Conservation (phyloP, 2,797 vertebrate genomes). For the Cetoscarus ocellatus region DNA sequence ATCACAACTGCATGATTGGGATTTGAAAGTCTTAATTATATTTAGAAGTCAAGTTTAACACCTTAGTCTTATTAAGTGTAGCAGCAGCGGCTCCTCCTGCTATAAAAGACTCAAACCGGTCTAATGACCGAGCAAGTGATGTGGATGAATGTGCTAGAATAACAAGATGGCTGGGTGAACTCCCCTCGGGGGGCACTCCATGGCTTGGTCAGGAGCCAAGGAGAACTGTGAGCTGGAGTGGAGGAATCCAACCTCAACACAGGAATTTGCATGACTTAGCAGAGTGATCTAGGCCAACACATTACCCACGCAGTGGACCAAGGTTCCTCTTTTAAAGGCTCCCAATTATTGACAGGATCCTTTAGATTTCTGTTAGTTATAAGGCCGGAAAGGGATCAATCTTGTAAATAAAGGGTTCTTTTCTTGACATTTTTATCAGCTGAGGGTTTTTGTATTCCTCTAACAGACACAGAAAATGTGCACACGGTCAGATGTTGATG, state of each 20-base stretch:
- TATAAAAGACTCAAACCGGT: slow-evolving; percentile 48
- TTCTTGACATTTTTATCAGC: background rate
- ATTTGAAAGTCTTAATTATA: slow-evolving; percentile 7
- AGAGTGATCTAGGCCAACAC: slow-evolving; percentile 60
- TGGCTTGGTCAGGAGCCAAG: slow-evolving; percentile 72
- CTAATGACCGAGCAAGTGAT: slow-evolving; percentile 72
- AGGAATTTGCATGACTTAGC: slow-evolving; percentile 78
- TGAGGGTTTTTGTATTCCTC: slow-evolving; percentile 1
- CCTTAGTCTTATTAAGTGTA: slow-evolving; percentile 28
- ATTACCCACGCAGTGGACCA: slow-evolving; percentile 51
- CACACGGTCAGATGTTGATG: slow-evolving; percentile 30
- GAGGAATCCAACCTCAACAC: slow-evolving; percentile 77
- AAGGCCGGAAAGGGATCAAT: background rate
- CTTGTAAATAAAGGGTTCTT: background rate
- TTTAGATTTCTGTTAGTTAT: background rate
- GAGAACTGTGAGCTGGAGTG: slow-evolving; percentile 68
- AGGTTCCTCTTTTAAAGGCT: slow-evolving; percentile 48
- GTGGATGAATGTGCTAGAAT: slow-evolving; percentile 79
- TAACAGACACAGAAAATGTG: slow-evolving; percentile 17
- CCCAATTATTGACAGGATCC: background rate
- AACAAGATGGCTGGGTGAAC: slow-evolving; percentile 76
- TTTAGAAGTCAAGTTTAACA: slow-evolving; percentile 39
- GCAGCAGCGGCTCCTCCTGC: slow-evolving; percentile 48
- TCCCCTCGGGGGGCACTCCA: slow-evolving; percentile 71
- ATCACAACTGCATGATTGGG: slow-evolving; percentile 2